Evolutionary conservation across 53 echinoderm and acorn worm genomes (phyloP), one percentile per base, ranked within the genome.

Genomic region (Temnopleurus reevesii): DNA sequence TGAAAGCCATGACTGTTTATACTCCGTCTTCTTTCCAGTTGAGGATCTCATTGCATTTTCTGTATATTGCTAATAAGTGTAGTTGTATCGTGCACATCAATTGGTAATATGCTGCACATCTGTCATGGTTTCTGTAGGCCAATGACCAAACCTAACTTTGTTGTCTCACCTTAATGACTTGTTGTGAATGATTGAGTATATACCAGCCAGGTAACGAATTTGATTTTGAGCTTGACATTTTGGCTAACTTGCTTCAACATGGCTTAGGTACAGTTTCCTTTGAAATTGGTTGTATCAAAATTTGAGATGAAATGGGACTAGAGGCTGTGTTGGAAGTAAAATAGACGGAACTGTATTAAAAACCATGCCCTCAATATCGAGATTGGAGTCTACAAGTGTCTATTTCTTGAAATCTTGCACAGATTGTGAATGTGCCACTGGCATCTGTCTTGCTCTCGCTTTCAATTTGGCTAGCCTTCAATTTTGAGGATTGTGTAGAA

Each of bases 191-290:
- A 71, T 71, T 38, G 71, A 71, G 71, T 71, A 4, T 79, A 23
- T 79, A 28, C 41, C 29, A 79, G 49, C 79, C 46, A 79, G 79
- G 49, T 46, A 79, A 49, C 27, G 24, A 47, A 79, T 47, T 49
- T 79, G 47, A 49, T 49, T 79, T 49, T 13, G 46, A 29, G 79
- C 30, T 30, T 79, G 79, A 49, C 79, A 79, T 79, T 79, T 79
- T 23, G 49, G 51, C 46, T 47, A 46, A 47, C 79, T 47, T 79
- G 43, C 41, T 34, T 71, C 21, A n/a, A 71, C 71, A 71, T n/a
- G n/a, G n/a, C n/a, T 71, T 41, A 63, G 33, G 33, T 19, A 30
- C 2, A 38, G 71, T 41, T 41, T 71, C 23, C 23, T 21, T 43
- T 31, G 36, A 8, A 71, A 43, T 71, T 71, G 36, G 71, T 71